Evolutionary conservation across 2,888 invertebrate genomes (phyloP).

Genomic region (Drosophila monieri): DNA sequence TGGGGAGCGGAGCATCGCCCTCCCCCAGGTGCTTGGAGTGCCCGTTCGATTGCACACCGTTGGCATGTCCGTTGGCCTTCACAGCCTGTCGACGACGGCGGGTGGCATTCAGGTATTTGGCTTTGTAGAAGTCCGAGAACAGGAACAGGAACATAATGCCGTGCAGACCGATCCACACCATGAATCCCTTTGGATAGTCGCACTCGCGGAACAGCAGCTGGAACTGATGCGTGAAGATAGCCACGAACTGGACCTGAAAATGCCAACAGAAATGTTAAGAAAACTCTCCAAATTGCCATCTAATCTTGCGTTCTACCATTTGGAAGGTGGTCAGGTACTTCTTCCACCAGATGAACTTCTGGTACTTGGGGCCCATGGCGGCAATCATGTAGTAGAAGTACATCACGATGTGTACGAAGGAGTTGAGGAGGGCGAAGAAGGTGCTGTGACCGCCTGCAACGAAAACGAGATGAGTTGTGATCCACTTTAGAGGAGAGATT

Average conservation of each 20-base stretch:
- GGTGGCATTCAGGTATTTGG: conserved; percentile 87
- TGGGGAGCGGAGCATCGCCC: conserved; percentile 58
- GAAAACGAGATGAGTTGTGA: neutral
- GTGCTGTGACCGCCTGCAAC: conserved; percentile 96
- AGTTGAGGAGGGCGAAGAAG: conserved; percentile 96
- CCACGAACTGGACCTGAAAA: conserved; percentile 94
- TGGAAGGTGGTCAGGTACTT: conserved; percentile 97
- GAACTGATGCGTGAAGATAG: conserved; percentile 96
- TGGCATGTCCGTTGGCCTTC: conserved; percentile 65
- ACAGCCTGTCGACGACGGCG: conserved; percentile 60
- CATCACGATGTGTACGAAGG: conserved; percentile 98
- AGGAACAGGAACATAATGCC: conserved; percentile 96
- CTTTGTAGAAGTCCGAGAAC: conserved; percentile 97
- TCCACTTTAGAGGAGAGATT: fast-evolving
- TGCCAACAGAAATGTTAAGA: neutral
- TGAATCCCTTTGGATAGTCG: conserved; percentile 95
- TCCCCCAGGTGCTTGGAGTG: conserved; percentile 51
- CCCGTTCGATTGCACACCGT: conserved; percentile 65
- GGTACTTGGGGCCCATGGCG: conserved; percentile 96
- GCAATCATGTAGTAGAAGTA: conserved; percentile 98
- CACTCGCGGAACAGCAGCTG: conserved; percentile 95
- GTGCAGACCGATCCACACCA: conserved; percentile 97
- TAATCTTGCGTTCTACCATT: conserved; percentile 87
- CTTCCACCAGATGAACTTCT: conserved; percentile 99
- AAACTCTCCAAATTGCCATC: neutral